Evolutionary conservation across 1,140 invertebrate genomes (phyloP).

Genomic region (Brachionus manjavacas): DNA sequence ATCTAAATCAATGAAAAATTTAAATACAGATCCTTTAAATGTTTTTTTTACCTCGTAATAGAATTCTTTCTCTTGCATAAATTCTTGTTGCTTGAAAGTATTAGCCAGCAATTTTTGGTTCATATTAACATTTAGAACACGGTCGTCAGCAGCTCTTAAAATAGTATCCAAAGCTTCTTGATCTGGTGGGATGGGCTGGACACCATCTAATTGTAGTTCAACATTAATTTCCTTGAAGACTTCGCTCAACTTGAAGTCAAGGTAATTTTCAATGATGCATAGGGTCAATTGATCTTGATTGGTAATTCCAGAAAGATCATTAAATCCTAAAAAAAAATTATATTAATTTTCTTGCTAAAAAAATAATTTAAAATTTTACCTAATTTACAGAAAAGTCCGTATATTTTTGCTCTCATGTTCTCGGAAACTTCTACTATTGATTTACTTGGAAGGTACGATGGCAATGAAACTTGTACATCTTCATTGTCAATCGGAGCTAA

Average conservation of each 20-base stretch:
- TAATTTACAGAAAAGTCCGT: conserved; percentile 56
- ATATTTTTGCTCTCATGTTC: conserved; percentile 57
- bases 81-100: conserved; percentile 47
- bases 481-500: conserved; percentile 11
- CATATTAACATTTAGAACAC: conserved; percentile 50
- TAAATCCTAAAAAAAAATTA: conserved; percentile 47
- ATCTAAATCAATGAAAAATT: conserved; percentile 41
- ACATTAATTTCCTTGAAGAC: conserved; percentile 55
- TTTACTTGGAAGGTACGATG: conserved; percentile 27
- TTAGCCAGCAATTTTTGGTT: conserved; percentile 54
- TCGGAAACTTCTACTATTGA: conserved; percentile 53
- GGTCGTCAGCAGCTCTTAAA: conserved; percentile 50
- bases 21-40: not conserved
- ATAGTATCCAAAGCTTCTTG: conserved; percentile 55
- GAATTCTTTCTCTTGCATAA: conserved; percentile 37
- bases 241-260: conserved; percentile 57
- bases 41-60: conserved; percentile 2
- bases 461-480: not conserved
- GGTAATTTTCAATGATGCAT: conserved; percentile 56
- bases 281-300: conserved; percentile 57
- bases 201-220: conserved; percentile 52
- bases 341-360: not conserved
- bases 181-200: conserved; percentile 55
- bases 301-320: conserved; percentile 53
- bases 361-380: not conserved